These are phyloP conservation scores for Salarias fasciatus DNA, from an alignment of 2,797 vertebrate genomes.

Conservation along the genomic window DNA sequence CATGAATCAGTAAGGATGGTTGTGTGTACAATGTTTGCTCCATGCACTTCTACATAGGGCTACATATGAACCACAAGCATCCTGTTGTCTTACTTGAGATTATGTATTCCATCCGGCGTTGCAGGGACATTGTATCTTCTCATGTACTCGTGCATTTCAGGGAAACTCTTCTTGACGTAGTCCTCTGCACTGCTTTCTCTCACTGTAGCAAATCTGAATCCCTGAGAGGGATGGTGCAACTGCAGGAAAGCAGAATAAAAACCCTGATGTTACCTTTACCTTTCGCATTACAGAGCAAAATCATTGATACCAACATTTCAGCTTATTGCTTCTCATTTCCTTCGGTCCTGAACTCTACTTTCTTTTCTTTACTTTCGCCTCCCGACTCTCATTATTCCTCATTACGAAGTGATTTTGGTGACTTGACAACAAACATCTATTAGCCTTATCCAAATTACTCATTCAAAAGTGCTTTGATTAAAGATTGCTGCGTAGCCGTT, in stretches of 20 bases:
- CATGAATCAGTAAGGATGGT: slow-evolving; percentile 1
- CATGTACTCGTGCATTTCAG: slow-evolving; percentile 99
- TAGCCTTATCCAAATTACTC: too few relatives aligned
- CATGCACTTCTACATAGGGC: too few relatives aligned
- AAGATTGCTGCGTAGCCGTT: too few relatives aligned
- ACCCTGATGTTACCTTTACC: slow-evolving; percentile 4
- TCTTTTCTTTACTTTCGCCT: not conserved
- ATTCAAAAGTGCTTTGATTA: too few relatives aligned
- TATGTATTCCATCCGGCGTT: slow-evolving; percentile 90
- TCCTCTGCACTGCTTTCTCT: slow-evolving; percentile 97
- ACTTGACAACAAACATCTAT: too few relatives aligned
- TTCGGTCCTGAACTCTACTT: not conserved
- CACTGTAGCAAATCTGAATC: slow-evolving; percentile 97
- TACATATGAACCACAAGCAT: slow-evolving; percentile 6
- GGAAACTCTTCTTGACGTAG: slow-evolving; percentile 97
- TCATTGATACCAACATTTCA: not conserved
- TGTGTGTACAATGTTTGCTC: not conserved
- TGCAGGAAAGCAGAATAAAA: slow-evolving; percentile 66
- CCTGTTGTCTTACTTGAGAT: slow-evolving; percentile 90
- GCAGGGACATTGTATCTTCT: slow-evolving; percentile 94
- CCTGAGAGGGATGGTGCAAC: slow-evolving; percentile 98
- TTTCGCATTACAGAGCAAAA: too few relatives aligned
- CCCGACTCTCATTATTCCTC: too few relatives aligned
- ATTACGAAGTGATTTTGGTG: too few relatives aligned
- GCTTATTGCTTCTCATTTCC: not conserved